Percentiles rank a stretch among this genome's conserved stretches.
These are phyloP conservation scores for Oligia latruncula DNA, from an alignment of 2,888 invertebrate genomes.

Conservation along the genomic window DNA sequence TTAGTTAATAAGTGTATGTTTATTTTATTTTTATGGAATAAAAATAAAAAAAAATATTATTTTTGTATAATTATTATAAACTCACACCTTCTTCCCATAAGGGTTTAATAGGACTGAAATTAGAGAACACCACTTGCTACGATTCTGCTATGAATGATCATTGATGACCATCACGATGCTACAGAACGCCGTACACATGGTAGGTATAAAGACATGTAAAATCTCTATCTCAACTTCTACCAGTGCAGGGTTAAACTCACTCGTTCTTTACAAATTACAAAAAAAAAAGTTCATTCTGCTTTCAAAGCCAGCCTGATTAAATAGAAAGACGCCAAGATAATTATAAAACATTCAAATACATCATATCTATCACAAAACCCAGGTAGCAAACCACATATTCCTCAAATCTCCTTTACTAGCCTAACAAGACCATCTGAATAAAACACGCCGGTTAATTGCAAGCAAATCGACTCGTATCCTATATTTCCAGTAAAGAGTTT, in stretches of 20 bases:
- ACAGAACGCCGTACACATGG: background rate
- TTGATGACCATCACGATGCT: background rate
- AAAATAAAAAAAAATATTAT: no score
- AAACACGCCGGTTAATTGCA: conserved; percentile 48
- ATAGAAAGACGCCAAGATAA: background rate
- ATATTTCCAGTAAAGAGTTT: conserved; percentile 63
- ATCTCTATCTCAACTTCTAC: background rate
- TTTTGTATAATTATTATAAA: no score
- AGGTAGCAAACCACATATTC: conserved; percentile 29
- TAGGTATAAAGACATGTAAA: background rate
- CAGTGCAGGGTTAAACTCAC: background rate
- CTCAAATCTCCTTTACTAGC: conserved; percentile 7
- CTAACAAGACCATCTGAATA: conserved; percentile 27
- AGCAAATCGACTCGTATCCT: conserved; percentile 56
- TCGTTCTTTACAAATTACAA: background rate
- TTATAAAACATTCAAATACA: conserved; percentile 14
- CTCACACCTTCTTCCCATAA: no score
- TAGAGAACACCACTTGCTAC: no score
- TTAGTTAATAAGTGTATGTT: no score
- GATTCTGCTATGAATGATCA: background rate
- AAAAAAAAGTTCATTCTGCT: background rate
- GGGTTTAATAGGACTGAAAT: no score
- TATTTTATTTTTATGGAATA: no score
- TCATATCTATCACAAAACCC: conserved; percentile 11
- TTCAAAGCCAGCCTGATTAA: conserved; percentile 8